A percentile compares a stretch with the other conserved stretches of the same genome.
These are phyloP conservation scores for Heteractis magnifica DNA, from an alignment of 92 coral and sea anemone genomes.

Conservation along the genomic window DNA sequence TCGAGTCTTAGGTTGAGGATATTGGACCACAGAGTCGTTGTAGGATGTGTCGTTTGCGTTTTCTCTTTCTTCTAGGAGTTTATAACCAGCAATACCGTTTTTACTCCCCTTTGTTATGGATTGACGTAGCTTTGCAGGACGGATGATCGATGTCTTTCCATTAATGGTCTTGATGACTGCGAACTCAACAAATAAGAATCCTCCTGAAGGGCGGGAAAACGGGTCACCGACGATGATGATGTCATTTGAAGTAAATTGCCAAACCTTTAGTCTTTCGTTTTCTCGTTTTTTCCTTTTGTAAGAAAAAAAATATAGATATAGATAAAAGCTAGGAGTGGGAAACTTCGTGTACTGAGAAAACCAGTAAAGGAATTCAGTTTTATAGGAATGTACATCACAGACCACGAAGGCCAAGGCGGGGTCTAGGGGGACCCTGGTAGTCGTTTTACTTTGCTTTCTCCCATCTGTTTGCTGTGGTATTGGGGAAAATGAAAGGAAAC, in stretches of 20 bases:
- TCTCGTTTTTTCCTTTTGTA: slow-evolving; percentile 15
- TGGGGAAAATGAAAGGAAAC: no score
- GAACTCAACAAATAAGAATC: slow-evolving; percentile 26
- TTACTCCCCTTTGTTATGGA: slow-evolving; percentile 5
- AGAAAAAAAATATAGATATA: not conserved
- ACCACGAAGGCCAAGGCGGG: no score
- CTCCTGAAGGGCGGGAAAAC: slow-evolving; percentile 14
- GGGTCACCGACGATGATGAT: slow-evolving; percentile 23
- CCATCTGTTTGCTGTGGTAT: no score
- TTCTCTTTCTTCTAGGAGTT: slow-evolving; percentile 1
- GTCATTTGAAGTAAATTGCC: slow-evolving; percentile 23
- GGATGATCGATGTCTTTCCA: not conserved
- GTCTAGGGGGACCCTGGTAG: no score
- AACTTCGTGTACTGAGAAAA: not conserved
- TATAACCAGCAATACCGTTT: slow-evolving; percentile 30
- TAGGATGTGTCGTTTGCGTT: not conserved
- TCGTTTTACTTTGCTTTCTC: no score
- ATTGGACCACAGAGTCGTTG: not conserved
- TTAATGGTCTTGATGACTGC: slow-evolving; percentile 33
- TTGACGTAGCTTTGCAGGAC: not conserved
- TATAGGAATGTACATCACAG: no score
- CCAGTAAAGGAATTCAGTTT: not conserved
- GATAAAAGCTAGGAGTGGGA: not conserved
- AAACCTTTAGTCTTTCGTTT: not conserved
- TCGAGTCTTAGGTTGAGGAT: not conserved